Conservation (phyloP, 2,113 vertebrate species). For the Mobula birostris region DNA sequence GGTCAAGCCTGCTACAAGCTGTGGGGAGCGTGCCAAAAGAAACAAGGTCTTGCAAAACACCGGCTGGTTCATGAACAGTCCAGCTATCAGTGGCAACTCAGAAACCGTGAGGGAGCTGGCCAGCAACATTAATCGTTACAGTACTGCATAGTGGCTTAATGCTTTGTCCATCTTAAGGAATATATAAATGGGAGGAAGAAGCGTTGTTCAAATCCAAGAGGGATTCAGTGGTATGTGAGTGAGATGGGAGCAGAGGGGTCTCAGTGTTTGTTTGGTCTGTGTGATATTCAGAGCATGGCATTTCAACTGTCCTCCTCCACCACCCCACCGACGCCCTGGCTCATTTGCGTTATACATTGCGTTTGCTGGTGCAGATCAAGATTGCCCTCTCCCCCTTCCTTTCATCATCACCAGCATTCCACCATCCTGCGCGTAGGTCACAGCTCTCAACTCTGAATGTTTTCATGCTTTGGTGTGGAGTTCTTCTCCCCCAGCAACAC, state of each 20-base stretch:
- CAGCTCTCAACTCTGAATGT: background rate
- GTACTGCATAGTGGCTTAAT: constrained; percentile 6
- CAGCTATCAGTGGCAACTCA: constrained; percentile 37
- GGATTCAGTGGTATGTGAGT: background rate
- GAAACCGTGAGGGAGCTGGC: constrained; percentile 35
- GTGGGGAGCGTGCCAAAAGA: constrained; percentile 43
- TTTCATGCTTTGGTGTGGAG: background rate
- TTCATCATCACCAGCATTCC: background rate
- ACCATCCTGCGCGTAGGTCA: background rate
- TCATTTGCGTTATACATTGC: background rate
- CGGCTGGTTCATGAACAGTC: constrained; percentile 36
- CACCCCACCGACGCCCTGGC: background rate
- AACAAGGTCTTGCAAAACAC: constrained; percentile 40
- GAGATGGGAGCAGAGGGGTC: background rate
- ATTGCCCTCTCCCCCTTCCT: background rate
- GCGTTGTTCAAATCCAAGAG: background rate
- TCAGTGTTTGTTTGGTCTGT: constrained; percentile 14
- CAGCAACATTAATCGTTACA: constrained; percentile 8
- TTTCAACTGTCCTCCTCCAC: background rate
- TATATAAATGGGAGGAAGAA: background rate
- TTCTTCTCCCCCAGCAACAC: background rate
- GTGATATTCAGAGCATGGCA: background rate
- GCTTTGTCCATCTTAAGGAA: constrained; percentile 4
- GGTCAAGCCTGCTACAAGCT: constrained; percentile 44
- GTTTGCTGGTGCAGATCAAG: background rate